phyloP scores from a whole-genome alignment of 53 echinoderm and acorn worm species.

The Temnopleurus reevesii region DNA sequence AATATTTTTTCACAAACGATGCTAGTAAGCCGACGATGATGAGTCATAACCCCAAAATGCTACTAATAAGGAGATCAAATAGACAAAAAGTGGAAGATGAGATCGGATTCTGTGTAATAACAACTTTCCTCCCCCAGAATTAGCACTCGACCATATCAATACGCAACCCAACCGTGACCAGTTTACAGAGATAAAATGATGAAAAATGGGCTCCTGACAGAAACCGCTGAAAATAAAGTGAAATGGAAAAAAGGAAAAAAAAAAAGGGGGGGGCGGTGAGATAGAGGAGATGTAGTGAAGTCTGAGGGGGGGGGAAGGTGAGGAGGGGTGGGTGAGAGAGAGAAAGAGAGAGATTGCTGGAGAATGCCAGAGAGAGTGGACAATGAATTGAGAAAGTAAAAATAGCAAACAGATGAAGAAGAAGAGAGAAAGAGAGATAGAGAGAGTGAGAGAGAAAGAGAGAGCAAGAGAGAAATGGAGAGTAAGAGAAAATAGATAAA shows the following conservation, averaged over 20 bases:
- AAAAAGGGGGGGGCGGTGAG: neutral
- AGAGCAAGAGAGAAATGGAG: neutral
- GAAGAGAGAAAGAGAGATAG: neutral
- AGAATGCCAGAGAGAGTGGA: neutral
- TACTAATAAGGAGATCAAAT: constrained; percentile 21
- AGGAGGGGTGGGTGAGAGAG: neutral
- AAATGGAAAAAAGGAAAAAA: neutral
- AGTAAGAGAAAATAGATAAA: neutral
- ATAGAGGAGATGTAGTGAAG: no score
- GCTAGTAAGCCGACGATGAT: neutral
- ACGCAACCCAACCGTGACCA: neutral
- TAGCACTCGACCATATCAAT: neutral
- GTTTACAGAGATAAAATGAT: constrained; percentile 2
- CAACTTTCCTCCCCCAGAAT: neutral
- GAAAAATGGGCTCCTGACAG: neutral
- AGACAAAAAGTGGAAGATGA: neutral
- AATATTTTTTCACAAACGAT: neutral
- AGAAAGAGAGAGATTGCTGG: neutral
- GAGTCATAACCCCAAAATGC: constrained; percentile 1
- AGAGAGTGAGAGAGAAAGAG: neutral
- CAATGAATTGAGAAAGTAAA: neutral
- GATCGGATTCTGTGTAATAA: neutral
- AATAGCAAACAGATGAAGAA: neutral
- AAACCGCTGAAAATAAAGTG: neutral
- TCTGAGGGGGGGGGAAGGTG: no score